Evolutionary conservation across 1,140 invertebrate species (phyloP).

Genomic region (Drosophila baimaii): DNA sequence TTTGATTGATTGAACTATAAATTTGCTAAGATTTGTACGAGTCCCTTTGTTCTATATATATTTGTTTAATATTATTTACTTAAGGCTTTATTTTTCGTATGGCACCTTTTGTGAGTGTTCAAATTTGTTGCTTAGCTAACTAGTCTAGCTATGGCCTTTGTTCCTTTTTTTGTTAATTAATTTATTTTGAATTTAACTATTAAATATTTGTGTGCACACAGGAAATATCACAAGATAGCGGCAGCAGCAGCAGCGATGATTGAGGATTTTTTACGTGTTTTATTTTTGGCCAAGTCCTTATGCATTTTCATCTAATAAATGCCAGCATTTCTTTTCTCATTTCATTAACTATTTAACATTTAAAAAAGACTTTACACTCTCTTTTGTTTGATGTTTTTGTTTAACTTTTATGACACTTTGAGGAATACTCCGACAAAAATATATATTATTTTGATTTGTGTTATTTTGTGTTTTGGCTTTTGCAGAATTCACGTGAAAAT

Average conservation of each 20-base stretch:
- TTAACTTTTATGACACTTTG: conserved; percentile 45
- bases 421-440: conserved; percentile 27
- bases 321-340: conserved; percentile 62
- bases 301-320: conserved; percentile 81
- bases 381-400: too few relatives aligned
- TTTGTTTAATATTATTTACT: conserved; percentile 25
- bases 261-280: conserved; percentile 79
- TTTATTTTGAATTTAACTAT: conserved; percentile 32
- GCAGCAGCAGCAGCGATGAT: conserved; percentile 42
- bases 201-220: conserved; percentile 39
- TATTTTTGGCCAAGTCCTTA: conserved; percentile 82
- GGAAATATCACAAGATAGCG: conserved; percentile 69
- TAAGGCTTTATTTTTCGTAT: conserved; percentile 36
- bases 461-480: conserved; percentile 29
- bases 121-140: conserved; percentile 62
- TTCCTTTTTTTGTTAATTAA: conserved; percentile 12
- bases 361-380: conserved; percentile 32
- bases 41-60: conserved; percentile 3
- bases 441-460: conserved; percentile 7
- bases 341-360: conserved; percentile 23
- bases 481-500: conserved; percentile 28
- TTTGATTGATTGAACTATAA: conserved; percentile 46
- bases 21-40: conserved; percentile 37
- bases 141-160: conserved; percentile 49
- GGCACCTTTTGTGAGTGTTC: conserved; percentile 61